A percentile compares a stretch with the other conserved stretches of the same genome.
Evolutionary conservation across 2,888 invertebrate genomes (phyloP).

Genomic region (Microctonus brassicae): DNA sequence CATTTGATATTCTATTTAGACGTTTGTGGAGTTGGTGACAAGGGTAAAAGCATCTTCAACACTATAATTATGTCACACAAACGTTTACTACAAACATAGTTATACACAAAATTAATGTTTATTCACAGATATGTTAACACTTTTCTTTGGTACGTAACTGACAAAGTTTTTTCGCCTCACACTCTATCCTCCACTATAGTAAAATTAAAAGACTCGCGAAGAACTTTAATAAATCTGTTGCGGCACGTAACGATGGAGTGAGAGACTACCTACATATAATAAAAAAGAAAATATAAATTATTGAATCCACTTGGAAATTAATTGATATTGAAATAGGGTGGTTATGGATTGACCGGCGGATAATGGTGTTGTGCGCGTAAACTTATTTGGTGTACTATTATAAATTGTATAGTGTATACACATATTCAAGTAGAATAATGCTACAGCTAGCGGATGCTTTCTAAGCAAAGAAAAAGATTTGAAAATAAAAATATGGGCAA

Average conservation of each 20-base stretch:
- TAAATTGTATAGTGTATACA: neutral
- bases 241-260: too few species aligned
- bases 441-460: neutral
- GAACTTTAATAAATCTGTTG: too few species aligned
- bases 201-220: neutral
- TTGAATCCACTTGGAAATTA: neutral
- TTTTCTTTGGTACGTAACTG: neutral
- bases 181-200: too few species aligned
- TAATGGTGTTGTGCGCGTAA: neutral
- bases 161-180: too few species aligned
- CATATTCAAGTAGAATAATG: neutral
- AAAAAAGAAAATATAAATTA: neutral
- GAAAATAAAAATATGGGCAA: neutral
- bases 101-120: conserved; percentile 32
- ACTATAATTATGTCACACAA: neutral
- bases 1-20: too few species aligned
- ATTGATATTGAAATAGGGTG: neutral
- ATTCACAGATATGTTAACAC: neutral
- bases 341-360: neutral
- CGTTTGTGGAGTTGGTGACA: too few species aligned
- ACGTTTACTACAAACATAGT: neutral
- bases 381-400: neutral
- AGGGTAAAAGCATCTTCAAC: too few species aligned
- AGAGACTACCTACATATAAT: neutral
- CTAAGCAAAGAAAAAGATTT: neutral